A percentile compares a stretch with the other conserved stretches of the same genome.
Conservation (phyloP, 2,113 vertebrate species). For the Gobiocypris rarus region DNA sequence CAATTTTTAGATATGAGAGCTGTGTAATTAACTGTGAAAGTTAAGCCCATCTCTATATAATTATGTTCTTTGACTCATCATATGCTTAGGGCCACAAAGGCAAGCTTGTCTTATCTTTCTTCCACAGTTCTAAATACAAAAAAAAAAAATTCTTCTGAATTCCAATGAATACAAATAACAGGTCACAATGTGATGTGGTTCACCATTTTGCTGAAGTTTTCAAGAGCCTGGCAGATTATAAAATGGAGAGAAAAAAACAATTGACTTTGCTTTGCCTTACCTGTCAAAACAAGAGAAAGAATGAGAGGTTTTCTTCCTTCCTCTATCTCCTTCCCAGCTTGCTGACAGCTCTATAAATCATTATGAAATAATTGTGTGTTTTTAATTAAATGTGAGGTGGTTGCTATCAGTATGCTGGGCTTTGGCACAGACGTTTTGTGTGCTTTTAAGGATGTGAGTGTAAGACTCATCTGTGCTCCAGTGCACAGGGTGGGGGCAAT, state of each 20-base stretch:
- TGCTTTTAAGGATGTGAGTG: slow-evolving; percentile 17
- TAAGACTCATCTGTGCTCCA: slow-evolving; percentile 48
- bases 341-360: slow-evolving; percentile 57
- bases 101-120: slow-evolving; percentile 53
- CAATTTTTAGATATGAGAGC: slow-evolving; percentile 44
- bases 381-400: slow-evolving; percentile 60
- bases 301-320: slow-evolving; percentile 46
- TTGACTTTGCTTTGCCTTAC: slow-evolving; percentile 61
- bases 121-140: slow-evolving; percentile 41
- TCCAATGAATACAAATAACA: slow-evolving; percentile 54
- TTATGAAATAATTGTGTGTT: slow-evolving; percentile 63
- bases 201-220: slow-evolving; percentile 52
- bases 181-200: slow-evolving; percentile 46
- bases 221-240: slow-evolving; percentile 49
- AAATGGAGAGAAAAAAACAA: slow-evolving; percentile 49
- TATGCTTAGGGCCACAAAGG: slow-evolving; percentile 48
- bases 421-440: slow-evolving; percentile 30
- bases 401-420: slow-evolving; percentile 46
- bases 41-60: slow-evolving; percentile 51
- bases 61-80: slow-evolving; percentile 58
- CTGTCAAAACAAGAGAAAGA: slow-evolving; percentile 58
- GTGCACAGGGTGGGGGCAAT: slow-evolving; percentile 42
- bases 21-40: slow-evolving; percentile 53
- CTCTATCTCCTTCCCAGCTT: slow-evolving; percentile 47
- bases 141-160: slow-evolving; percentile 15